Base-by-base conservation (phyloP, 1,140 invertebrate species). In the Riptortus pedestris region DNA sequence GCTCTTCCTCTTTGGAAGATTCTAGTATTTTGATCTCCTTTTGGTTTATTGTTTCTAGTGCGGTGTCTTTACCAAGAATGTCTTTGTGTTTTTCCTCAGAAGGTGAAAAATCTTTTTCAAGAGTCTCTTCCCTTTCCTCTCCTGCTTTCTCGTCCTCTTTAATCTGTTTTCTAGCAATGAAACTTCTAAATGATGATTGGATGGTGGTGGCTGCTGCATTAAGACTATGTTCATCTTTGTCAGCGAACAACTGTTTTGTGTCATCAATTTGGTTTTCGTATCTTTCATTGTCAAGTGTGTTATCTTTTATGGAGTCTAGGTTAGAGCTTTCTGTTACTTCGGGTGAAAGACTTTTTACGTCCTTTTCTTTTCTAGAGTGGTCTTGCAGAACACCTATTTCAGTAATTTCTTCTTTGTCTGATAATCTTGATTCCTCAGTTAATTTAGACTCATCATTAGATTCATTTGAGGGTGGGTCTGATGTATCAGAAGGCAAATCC, bases 161-260 rank as follows among this genome's bases (percentile, higher is more conserved):
- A 16, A 68, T 22, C 29, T 58, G 27, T 47, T 69, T 64, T 55
- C 69, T 63, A 4, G 66, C 61, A 52, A 67, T 64, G 38, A 62
- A 69, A 12, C 69, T 68, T 62, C 69, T 64, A 45, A 67, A 69
- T 11, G 61, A 45, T 12, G 69, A 69, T 48, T 70, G 69, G 26
- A 70, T 70, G 12, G 58, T 67, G 9, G 68, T 68, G 12, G 69
- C 69, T 20, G 70, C 70, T 12, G 33, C 59, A 31, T 33, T 38
- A 4, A 16, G n/a, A 24, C 18, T 24, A n/a, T 51, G 7, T n/a
- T 51, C 48, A n/a, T 4, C 9, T n/a, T 11, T 47, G 2, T 9
- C 14, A 38, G 5, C 14, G 14, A 7, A 5, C 14, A 11, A 4
- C 7, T 9, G 4, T 26, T 2, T 22, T 2, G 38, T 31, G 28